Evolutionary conservation across 2,113 vertebrate species (phyloP).

Genomic region (Nyctereutes procyonoides): DNA sequence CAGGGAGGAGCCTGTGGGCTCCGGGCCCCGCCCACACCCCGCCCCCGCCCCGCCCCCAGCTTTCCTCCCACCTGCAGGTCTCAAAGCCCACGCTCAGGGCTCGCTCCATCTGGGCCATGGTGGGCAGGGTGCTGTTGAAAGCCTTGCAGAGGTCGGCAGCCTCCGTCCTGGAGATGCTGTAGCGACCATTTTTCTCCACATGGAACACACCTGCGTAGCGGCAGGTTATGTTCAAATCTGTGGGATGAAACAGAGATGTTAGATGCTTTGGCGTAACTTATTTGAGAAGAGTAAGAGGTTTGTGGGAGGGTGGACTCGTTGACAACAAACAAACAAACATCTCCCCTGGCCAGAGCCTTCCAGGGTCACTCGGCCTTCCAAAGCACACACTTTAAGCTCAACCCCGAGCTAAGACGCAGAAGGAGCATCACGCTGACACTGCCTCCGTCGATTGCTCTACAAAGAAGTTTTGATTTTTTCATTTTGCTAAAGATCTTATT

Average conservation of each 20-base stretch:
- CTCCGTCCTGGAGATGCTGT: conserved; percentile 86
- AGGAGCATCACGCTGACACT: neutral
- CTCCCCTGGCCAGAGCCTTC: neutral
- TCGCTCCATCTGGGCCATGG: conserved; percentile 80
- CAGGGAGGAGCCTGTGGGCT: neutral
- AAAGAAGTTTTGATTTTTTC: neutral
- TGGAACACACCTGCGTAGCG: conserved; percentile 91
- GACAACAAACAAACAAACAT: neutral
- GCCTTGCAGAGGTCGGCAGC: conserved; percentile 88
- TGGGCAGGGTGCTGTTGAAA: conserved; percentile 88
- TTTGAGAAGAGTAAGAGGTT: neutral
- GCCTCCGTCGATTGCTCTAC: neutral
- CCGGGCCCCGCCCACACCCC: neutral
- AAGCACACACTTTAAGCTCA: neutral
- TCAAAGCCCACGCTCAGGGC: conserved; percentile 87
- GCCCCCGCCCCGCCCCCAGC: neutral
- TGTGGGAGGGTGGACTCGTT: neutral
- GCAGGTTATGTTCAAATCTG: conserved; percentile 89
- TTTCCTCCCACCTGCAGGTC: conserved; percentile 93
- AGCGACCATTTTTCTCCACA: conserved; percentile 89
- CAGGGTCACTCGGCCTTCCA: neutral
- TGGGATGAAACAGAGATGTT: conserved; percentile 37
- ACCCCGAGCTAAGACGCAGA: neutral
- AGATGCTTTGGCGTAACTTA: neutral
- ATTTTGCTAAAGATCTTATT: neutral